Conservation (phyloP, 1,140 invertebrate genomes). For the Atopsyche davidsoni region DNA sequence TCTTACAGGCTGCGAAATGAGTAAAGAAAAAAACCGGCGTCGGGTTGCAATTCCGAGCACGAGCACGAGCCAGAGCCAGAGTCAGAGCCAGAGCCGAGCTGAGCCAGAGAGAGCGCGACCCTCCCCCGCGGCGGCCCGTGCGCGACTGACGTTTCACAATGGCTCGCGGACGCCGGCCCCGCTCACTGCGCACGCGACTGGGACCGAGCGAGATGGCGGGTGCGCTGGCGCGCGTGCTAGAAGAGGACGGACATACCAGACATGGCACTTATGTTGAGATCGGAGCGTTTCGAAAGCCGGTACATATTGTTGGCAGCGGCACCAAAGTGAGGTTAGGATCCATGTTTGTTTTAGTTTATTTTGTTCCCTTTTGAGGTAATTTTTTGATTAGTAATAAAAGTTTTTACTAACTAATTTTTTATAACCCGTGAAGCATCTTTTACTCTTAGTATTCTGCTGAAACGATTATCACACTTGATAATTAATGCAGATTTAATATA, state of each 20-base stretch:
- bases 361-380: too few species aligned
- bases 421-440: too few species aligned
- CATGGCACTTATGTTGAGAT: not conserved
- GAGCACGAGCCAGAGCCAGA: too few species aligned
- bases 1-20: too few species aligned
- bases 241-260: slow-evolving; percentile 7
- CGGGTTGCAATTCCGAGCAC: not conserved
- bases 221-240: not conserved
- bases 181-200: slow-evolving; percentile 23
- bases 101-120: slow-evolving; percentile 15
- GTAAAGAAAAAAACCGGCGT: too few species aligned
- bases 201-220: slow-evolving; percentile 10
- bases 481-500: too few species aligned
- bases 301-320: slow-evolving; percentile 12
- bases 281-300: slow-evolving; percentile 19
- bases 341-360: too few species aligned
- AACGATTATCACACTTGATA: too few species aligned
- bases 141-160: slow-evolving; percentile 21
- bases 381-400: too few species aligned
- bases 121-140: not conserved
- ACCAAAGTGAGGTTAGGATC: slow-evolving; percentile 16
- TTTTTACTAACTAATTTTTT: too few species aligned
- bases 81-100: too few species aligned
- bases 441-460: too few species aligned
- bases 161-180: not conserved